phyloP scores from a whole-genome alignment of 2,797 vertebrate genomes.

The Triplophysa yarkandensis region DNA sequence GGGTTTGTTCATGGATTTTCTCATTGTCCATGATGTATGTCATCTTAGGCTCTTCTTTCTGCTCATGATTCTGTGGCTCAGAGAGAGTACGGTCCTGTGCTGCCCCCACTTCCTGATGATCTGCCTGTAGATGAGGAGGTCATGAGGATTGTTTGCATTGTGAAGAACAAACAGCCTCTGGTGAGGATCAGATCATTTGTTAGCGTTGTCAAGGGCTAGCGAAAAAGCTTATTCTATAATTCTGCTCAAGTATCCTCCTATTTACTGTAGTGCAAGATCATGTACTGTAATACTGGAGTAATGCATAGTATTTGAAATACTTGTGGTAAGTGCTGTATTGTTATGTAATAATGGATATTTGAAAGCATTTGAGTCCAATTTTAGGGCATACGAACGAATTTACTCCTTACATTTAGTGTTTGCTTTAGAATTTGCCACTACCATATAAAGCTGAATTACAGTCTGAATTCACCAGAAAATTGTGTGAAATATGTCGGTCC shows the following conservation, averaged over 20 bases:
- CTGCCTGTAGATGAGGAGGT: conserved; percentile 87
- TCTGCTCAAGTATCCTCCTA: not conserved
- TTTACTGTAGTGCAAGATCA: conserved; percentile 1
- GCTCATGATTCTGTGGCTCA: conserved; percentile 87
- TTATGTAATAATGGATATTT: conserved; percentile 9
- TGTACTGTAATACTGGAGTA: not conserved
- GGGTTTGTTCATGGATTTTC: not conserved
- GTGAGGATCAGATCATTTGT: conserved; percentile 68
- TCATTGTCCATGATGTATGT: conserved; percentile 4
- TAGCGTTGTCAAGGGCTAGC: not conserved
- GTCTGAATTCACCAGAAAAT: too few species aligned
- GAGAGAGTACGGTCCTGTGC: conserved; percentile 83
- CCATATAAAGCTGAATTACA: too few species aligned
- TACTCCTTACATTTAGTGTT: not conserved
- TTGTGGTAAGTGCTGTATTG: conserved; percentile 11
- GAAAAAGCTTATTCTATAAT: conserved; percentile 31
- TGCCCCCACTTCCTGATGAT: conserved; percentile 83
- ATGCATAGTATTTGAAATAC: not conserved
- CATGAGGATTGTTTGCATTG: conserved; percentile 88
- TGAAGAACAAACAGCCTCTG: conserved; percentile 92
- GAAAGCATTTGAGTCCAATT: conserved; percentile 10
- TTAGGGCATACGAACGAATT: conserved; percentile 5
- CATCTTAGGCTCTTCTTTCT: conserved; percentile 82
- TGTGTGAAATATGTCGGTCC: too few species aligned
- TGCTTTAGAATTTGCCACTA: too few species aligned